Evolutionary conservation across 1,140 invertebrate species (phyloP).

Genomic region (Babylonia areolata): DNA sequence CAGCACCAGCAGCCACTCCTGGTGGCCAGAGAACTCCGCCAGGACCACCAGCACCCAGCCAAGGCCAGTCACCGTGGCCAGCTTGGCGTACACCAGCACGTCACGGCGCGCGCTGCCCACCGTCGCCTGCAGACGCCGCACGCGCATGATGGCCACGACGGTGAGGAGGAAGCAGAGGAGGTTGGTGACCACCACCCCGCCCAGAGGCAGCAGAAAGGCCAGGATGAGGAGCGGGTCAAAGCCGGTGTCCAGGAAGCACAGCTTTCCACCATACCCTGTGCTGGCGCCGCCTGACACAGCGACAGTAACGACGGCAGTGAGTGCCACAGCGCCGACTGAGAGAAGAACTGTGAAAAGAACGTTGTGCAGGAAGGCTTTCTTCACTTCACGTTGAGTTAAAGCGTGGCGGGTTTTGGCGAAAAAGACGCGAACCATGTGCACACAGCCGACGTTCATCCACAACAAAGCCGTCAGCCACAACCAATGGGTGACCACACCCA

Average conservation of each 20-base stretch:
- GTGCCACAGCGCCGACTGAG: neutral
- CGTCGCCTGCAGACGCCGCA: neutral
- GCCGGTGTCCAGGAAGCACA: constrained; percentile 33
- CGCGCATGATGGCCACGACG: constrained; percentile 16
- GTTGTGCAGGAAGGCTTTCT: neutral
- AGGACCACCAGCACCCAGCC: constrained; percentile 1
- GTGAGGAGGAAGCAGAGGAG: constrained; percentile 25
- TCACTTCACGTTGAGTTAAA: too few relatives aligned
- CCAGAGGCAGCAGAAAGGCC: constrained; percentile 30
- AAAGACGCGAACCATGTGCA: constrained; percentile 76
- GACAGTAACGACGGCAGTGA: neutral
- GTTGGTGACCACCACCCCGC: constrained; percentile 10
- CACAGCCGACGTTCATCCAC: constrained; percentile 95
- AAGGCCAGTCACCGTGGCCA: constrained; percentile 35
- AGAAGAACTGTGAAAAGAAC: neutral
- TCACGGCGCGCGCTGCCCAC: neutral
- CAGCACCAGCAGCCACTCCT: constrained; percentile 10
- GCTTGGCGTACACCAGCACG: constrained; percentile 37
- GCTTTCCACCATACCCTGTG: constrained; percentile 8
- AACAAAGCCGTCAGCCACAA: constrained; percentile 93
- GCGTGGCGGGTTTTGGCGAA: neutral
- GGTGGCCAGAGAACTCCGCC: neutral
- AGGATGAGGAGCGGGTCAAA: neutral
- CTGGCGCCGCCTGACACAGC: neutral
- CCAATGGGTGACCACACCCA: constrained; percentile 90